Evolutionary conservation across 2,113 vertebrate genomes (phyloP).

Genomic region (Vanacampus margaritifer): DNA sequence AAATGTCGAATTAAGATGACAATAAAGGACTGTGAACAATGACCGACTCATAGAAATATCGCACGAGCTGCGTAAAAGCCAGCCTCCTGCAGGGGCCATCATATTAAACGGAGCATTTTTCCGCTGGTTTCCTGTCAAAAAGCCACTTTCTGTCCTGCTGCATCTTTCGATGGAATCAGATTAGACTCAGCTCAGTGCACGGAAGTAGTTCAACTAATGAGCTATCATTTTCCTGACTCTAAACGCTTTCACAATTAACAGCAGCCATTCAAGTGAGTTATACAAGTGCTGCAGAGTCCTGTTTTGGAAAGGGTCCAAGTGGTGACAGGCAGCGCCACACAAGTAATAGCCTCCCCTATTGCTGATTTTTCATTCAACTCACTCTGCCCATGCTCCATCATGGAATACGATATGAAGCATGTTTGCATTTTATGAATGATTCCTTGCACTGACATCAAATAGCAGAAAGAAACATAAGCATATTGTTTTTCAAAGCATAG

Average conservation of each 20-base stretch:
- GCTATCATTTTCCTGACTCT: slow-evolving; percentile 58
- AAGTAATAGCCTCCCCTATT: slow-evolving; percentile 22
- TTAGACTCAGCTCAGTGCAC: slow-evolving; percentile 39
- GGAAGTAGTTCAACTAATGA: slow-evolving; percentile 63
- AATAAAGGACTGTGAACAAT: slow-evolving; percentile 50
- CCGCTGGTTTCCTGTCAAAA: slow-evolving; percentile 42
- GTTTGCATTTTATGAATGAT: slow-evolving; percentile 41
- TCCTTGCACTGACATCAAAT: slow-evolving; percentile 43
- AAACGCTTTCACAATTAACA: slow-evolving; percentile 64
- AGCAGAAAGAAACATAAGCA: slow-evolving; percentile 23
- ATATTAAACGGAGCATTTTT: slow-evolving; percentile 46
- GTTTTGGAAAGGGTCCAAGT: slow-evolving; percentile 23
- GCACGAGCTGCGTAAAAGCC: slow-evolving; percentile 40
- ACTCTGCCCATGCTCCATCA: slow-evolving; percentile 30
- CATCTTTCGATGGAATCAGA: slow-evolving; percentile 43
- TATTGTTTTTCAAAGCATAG: slow-evolving; percentile 21
- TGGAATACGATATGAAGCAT: slow-evolving; percentile 30
- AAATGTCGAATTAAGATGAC: slow-evolving; percentile 42
- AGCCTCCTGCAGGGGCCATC: slow-evolving; percentile 37
- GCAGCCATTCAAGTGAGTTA: slow-evolving; percentile 53
- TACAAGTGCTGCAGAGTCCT: slow-evolving; percentile 45
- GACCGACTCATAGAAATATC: slow-evolving; percentile 40
- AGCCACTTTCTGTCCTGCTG: slow-evolving; percentile 41
- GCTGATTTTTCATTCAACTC: slow-evolving; percentile 30
- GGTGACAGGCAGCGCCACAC: slow-evolving; percentile 17